Evolutionary conservation across 1,140 invertebrate species (phyloP).

Genomic region (honey bee (Apis mellifera)): DNA sequence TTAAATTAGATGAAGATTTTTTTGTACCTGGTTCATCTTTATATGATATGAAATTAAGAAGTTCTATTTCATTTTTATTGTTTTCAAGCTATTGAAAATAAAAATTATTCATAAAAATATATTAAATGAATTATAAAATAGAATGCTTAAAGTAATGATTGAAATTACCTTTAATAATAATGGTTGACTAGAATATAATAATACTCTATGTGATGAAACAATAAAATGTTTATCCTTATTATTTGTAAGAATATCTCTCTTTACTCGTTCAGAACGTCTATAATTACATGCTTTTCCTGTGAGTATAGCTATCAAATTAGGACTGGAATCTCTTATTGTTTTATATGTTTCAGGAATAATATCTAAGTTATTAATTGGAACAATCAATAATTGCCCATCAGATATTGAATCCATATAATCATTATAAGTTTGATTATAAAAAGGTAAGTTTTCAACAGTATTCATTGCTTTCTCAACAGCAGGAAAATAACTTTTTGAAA

Average conservation of each 20-base stretch:
- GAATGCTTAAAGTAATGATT: not conserved
- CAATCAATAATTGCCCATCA: conserved; percentile 64
- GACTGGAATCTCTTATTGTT: conserved; percentile 61
- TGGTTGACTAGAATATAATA: conserved; percentile 68
- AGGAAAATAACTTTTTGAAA: conserved; percentile 66
- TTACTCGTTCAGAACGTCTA: conserved; percentile 66
- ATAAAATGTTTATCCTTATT: conserved; percentile 41
- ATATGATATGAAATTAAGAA: not conserved
- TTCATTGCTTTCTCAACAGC: conserved; percentile 69
- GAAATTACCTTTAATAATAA: conserved; percentile 63
- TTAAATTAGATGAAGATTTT: not conserved
- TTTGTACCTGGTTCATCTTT: too few species aligned
- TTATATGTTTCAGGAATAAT: conserved; percentile 69
- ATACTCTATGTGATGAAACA: conserved; percentile 49
- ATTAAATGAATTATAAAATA: not conserved
- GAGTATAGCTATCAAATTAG: conserved; percentile 67
- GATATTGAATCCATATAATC: conserved; percentile 64
- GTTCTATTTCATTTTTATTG: not conserved
- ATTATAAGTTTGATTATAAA: conserved; percentile 65
- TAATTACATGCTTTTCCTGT: conserved; percentile 75
- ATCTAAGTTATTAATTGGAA: conserved; percentile 65
- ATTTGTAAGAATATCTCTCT: conserved; percentile 55
- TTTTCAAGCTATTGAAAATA: conserved; percentile 12
- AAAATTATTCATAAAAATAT: not conserved
- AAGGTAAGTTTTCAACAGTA: conserved; percentile 64